These are phyloP conservation scores for Harlomillsia oculata DNA, from an alignment of 1,140 invertebrate species.

Conservation along the genomic window DNA sequence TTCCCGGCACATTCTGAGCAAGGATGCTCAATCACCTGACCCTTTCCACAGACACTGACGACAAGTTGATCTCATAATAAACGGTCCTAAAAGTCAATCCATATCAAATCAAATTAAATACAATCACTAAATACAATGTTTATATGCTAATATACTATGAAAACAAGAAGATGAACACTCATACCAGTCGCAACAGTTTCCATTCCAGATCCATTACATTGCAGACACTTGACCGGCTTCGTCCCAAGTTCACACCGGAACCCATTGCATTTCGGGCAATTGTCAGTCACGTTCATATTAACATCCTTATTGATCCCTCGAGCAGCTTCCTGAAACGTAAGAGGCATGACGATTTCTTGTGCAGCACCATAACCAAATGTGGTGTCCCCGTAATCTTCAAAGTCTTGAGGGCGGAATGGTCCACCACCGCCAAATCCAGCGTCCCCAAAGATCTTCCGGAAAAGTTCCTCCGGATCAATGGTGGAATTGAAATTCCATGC, in stretches of 20 bases:
- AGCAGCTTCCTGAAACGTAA: constrained; percentile 91
- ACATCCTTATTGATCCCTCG: constrained; percentile 91
- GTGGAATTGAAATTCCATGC: constrained; percentile 75
- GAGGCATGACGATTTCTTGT: constrained; percentile 78
- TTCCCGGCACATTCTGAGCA: constrained; percentile 89
- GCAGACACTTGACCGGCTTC: constrained; percentile 71
- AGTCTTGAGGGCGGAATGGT: constrained; percentile 39
- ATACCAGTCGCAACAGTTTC: constrained; percentile 68
- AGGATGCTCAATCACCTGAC: constrained; percentile 78
- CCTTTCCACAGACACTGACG: constrained; percentile 80
- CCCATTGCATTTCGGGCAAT: constrained; percentile 81
- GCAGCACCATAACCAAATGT: constrained; percentile 81
- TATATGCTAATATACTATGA: background rate
- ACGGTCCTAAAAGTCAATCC: constrained; percentile 76
- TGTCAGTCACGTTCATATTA: constrained; percentile 81
- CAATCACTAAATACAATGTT: too few species aligned
- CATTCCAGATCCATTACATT: constrained; percentile 97
- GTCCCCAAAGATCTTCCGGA: constrained; percentile 79
- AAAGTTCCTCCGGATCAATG: constrained; percentile 92
- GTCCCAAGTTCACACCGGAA: constrained; percentile 74
- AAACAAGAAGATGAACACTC: background rate
- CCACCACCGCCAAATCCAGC: constrained; percentile 52
- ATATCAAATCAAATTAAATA: too few species aligned
- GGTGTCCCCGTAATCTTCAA: constrained; percentile 74
- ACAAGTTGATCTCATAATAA: constrained; percentile 95